These are phyloP conservation scores for Actinia equina DNA, from an alignment of 64 coral and sea anemone genomes.

Conservation along the genomic window DNA sequence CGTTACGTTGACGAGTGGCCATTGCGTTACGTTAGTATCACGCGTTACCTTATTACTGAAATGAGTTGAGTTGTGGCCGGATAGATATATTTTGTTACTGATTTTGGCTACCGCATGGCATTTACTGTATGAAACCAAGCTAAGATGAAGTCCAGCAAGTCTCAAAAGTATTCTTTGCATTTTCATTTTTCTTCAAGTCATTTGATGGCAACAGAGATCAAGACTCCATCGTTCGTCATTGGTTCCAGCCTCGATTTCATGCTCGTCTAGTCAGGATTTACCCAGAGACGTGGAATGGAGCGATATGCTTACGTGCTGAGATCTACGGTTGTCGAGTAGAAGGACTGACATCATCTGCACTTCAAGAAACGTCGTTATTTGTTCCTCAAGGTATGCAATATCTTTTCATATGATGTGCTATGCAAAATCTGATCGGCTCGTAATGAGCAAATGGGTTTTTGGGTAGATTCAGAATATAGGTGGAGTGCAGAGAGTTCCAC, in stretches of 20 bases:
- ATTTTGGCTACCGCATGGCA: too few species aligned
- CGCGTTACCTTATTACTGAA: too few species aligned
- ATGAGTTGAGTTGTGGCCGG: too few species aligned
- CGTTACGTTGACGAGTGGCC: too few species aligned
- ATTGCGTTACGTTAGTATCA: too few species aligned
- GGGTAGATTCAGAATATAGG: too few species aligned
- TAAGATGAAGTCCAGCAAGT: not conserved
- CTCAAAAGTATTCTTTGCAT: not conserved
- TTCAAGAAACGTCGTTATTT: not conserved
- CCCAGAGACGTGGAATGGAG: conserved; percentile 9
- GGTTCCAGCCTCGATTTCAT: conserved; percentile 28
- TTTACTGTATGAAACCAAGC: too few species aligned
- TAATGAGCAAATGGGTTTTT: too few species aligned
- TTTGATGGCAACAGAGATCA: conserved; percentile 54
- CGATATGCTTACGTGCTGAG: conserved; percentile 39
- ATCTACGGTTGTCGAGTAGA: conserved; percentile 40
- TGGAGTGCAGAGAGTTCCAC: too few species aligned
- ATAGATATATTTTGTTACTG: too few species aligned
- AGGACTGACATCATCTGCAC: not conserved
- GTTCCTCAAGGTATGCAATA: not conserved
- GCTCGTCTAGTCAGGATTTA: conserved; percentile 33
- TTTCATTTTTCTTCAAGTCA: not conserved
- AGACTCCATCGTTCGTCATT: conserved; percentile 30
- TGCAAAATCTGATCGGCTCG: too few species aligned
- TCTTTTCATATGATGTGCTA: too few species aligned